These are phyloP conservation scores for Salvelinus alpinus DNA, from an alignment of 2,113 vertebrate genomes.

Conservation along the genomic window DNA sequence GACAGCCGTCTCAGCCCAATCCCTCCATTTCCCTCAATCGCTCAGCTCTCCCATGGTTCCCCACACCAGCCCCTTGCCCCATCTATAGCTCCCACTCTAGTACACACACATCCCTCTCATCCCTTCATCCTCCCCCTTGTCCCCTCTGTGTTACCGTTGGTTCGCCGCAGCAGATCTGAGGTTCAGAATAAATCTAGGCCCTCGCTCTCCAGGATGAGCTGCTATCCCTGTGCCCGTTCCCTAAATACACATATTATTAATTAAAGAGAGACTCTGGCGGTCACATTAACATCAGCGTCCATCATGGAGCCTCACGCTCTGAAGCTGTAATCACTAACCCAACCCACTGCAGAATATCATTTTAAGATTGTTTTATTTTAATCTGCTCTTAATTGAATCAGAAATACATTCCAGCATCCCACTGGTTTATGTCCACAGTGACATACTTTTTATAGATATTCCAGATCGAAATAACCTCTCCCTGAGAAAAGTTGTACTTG, in stretches of 20 bases:
- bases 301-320: slow-evolving; percentile 9
- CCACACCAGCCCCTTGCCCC: not conserved
- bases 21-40: not conserved
- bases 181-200: not conserved
- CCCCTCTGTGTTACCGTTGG: not conserved
- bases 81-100: not conserved
- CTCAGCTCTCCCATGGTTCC: not conserved
- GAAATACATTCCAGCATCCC: slow-evolving; percentile 42
- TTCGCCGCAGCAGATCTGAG: slow-evolving; percentile 3
- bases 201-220: slow-evolving; percentile 18
- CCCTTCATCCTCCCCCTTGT: not conserved
- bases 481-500: slow-evolving; percentile 12
- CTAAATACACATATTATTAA: slow-evolving; percentile 42
- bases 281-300: slow-evolving; percentile 32
- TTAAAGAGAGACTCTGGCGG: slow-evolving; percentile 40
- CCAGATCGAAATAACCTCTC: not conserved
- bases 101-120: slow-evolving; percentile 1
- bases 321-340: slow-evolving; percentile 42
- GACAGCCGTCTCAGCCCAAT: not conserved
- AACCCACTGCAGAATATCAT: slow-evolving; percentile 32
- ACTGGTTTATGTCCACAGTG: slow-evolving; percentile 33
- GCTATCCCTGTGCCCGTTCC: slow-evolving; percentile 23
- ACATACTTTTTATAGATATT: slow-evolving; percentile 25
- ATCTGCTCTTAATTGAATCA: slow-evolving; percentile 54
- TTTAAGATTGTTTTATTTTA: slow-evolving; percentile 58